A percentile compares a stretch with the other conserved stretches of the same genome.
Conservation (phyloP, 2,888 invertebrate genomes). For the Athripsodes cinereus region DNA sequence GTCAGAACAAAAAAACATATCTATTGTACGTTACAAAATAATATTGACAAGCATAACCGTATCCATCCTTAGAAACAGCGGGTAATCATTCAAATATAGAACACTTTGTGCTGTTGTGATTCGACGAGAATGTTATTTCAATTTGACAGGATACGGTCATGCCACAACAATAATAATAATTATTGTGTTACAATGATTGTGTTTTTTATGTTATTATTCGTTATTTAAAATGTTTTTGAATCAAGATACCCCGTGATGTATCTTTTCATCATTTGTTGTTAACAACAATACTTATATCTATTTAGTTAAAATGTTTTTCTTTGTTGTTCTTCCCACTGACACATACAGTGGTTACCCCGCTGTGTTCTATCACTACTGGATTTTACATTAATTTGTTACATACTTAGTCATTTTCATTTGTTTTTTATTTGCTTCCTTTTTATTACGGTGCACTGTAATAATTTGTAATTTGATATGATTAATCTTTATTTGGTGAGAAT, state of each 20-base stretch:
- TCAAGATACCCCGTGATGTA: background rate
- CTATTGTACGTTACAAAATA: background rate
- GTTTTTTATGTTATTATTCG: no score
- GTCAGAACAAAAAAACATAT: no score
- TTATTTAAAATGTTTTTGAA: background rate
- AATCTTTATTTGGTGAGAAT: background rate
- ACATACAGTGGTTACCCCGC: slow-evolving; percentile 8
- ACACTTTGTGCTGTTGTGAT: no score
- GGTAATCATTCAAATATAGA: background rate
- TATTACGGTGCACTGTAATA: background rate
- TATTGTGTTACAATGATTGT: background rate
- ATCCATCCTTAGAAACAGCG: background rate
- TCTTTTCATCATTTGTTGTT: no score
- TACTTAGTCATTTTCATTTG: background rate
- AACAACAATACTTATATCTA: no score
- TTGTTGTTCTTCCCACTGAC: background rate
- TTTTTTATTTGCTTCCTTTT: background rate
- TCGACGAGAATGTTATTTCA: slow-evolving; percentile 2
- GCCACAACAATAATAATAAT: background rate
- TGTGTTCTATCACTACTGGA: slow-evolving; percentile 23
- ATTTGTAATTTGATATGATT: background rate
- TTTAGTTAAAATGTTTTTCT: background rate
- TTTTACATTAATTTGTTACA: slow-evolving; percentile 6
- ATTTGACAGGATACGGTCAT: background rate
- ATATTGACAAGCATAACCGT: background rate